Base-by-base conservation (phyloP, 2,888 invertebrate genomes). In the Brachyptera putata region DNA sequence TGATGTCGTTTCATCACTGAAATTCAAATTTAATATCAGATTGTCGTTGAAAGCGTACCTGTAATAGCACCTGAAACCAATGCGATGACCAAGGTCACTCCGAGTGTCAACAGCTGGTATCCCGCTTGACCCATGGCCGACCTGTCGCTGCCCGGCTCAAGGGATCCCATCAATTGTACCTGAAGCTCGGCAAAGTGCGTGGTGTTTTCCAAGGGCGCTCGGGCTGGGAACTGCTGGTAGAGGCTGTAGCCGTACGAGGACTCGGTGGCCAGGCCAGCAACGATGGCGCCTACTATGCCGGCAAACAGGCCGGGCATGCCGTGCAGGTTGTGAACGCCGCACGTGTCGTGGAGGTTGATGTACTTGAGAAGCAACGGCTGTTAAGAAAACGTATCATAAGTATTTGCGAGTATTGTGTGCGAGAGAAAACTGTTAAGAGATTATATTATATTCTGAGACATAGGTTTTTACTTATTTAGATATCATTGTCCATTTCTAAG, bases 281-380 rank as follows among this genome's bases (percentile, higher is more conserved):
- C 84, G 37, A 93, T 71, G 0, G 85, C 84, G 0, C 92, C 88
- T 36, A 89, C 80, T 57, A 95, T 71, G 26, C 89, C 96, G 0
- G 93, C 91, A 50, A 92, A 75, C 1, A 97, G 74, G 1, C 92
- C 96, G 0, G 97, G 97, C 87, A 96, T 91, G 0, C 96, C 97
- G 72, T 98, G 97, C 14, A 98, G 83, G 77, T 97, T 97, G 77
- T 97, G 87, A 1, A 97, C 95, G 4, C 97, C 97, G 71, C 96
- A 97, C 0, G 93, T 93, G 74, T 95, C 94, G 68, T 86, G 84
- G 37, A 94, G 72, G 30, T 83, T 80, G 0, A 84, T 65, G 36
- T 74, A 75, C 37, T 79, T 79, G 24, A 79, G 76, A 22, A 89
- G 74, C 43, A 76, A 69, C 1, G 88, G 87, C 87, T 87, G 75